Percentiles rank a stretch among this genome's conserved stretches.
phyloP scores from a whole-genome alignment of 2,113 vertebrate species.

The Hoplias malabaricus region DNA sequence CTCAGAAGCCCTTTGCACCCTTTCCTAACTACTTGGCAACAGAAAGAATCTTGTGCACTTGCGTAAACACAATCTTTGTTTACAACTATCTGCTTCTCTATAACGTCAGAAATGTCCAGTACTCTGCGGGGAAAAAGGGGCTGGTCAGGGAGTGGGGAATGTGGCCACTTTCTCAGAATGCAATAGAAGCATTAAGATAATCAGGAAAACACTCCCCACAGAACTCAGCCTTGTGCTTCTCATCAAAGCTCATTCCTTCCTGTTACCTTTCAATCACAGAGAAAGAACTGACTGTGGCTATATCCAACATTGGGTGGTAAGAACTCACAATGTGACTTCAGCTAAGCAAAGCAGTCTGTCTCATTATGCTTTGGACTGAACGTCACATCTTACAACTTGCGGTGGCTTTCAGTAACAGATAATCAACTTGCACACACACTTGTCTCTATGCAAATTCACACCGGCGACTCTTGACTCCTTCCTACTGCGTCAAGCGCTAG shows the following conservation, averaged over 20 bases:
- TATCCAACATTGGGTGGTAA: neutral
- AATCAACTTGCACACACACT: conserved; percentile 30
- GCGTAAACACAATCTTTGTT: neutral
- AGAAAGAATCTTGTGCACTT: conserved; percentile 9
- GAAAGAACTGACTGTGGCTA: neutral
- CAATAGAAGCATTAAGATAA: conserved; percentile 25
- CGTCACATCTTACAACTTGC: neutral
- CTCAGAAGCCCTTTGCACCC: neutral
- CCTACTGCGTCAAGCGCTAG: neutral
- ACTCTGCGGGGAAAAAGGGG: neutral
- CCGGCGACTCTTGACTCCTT: conserved; percentile 6
- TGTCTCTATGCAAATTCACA: conserved; percentile 29
- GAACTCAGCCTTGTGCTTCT: neutral
- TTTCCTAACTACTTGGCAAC: conserved; percentile 1
- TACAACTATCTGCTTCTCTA: conserved; percentile 4
- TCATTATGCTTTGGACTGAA: neutral
- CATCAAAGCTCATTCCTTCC: conserved; percentile 11
- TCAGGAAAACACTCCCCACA: neutral
- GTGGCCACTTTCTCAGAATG: conserved; percentile 19
- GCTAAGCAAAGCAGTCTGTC: neutral
- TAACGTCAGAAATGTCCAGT: neutral
- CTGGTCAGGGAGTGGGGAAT: neutral
- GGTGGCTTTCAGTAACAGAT: neutral
- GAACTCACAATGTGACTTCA: neutral
- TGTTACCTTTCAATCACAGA: conserved; percentile 9